phyloP scores from a whole-genome alignment of 2,113 vertebrate species.

The Gasterosteus aculeatus region DNA sequence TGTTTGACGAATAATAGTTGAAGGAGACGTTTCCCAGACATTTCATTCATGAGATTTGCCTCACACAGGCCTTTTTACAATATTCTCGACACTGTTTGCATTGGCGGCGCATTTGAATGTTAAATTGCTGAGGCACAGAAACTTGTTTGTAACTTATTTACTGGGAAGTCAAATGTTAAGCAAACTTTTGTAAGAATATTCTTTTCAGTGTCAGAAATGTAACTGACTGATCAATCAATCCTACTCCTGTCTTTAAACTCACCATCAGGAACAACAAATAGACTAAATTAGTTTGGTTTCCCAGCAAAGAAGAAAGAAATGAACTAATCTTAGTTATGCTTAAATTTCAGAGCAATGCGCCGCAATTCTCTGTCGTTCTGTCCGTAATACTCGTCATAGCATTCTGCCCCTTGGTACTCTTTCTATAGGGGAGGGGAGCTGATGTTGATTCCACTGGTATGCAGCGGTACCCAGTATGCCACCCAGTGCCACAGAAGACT shows the following conservation, averaged over 20 bases:
- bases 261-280: background rate
- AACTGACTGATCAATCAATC: background rate
- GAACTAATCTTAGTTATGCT: slow-evolving; percentile 5
- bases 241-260: background rate
- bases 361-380: slow-evolving; percentile 23
- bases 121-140: background rate
- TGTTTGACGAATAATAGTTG: slow-evolving; percentile 41
- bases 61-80: slow-evolving; percentile 29
- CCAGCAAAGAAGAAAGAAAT: background rate
- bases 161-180: background rate
- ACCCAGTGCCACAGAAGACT: slow-evolving; percentile 30
- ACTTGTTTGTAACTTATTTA: background rate
- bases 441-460: slow-evolving; percentile 51
- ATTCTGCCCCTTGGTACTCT: slow-evolving; percentile 52
- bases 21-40: slow-evolving; percentile 41
- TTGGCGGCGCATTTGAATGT: slow-evolving; percentile 5
- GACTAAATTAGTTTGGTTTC: slow-evolving; percentile 6
- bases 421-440: slow-evolving; percentile 43
- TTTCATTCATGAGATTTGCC: slow-evolving; percentile 38
- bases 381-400: slow-evolving; percentile 50
- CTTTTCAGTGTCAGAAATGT: background rate
- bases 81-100: slow-evolving; percentile 2
- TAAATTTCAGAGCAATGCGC: slow-evolving; percentile 15
- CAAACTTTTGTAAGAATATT: background rate
- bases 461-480: slow-evolving; percentile 52